Conservation (phyloP, 2,797 vertebrate genomes). For the Glyptemys insculpta region DNA sequence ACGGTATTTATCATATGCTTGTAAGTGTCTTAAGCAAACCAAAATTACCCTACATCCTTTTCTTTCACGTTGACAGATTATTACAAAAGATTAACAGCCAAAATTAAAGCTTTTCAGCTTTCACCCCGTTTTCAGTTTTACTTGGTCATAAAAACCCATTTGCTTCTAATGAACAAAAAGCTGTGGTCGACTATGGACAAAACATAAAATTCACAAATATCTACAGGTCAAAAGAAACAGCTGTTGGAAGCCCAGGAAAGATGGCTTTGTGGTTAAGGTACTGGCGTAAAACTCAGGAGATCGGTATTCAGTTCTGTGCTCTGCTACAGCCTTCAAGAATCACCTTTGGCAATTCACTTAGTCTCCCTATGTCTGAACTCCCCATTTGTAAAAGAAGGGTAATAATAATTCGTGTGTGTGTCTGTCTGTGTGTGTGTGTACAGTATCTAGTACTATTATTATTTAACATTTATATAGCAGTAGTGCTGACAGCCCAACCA, state of each 20-base stretch:
- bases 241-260: neutral
- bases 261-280: neutral
- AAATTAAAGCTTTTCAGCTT: constrained; percentile 7
- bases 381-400: neutral
- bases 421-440: neutral
- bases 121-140: neutral
- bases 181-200: neutral
- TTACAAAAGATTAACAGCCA: neutral
- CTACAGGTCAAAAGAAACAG: neutral
- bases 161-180: neutral
- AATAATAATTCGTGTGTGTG: neutral
- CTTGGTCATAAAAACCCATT: neutral
- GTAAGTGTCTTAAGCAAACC: neutral
- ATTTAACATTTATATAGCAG: neutral
- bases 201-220: neutral
- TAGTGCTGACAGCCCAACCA: neutral
- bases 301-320: neutral
- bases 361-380: neutral
- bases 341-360: neutral
- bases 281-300: neutral
- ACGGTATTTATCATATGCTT: neutral
- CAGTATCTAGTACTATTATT: neutral
- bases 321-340: neutral
- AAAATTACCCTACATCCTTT: neutral
- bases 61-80: neutral